Evolutionary conservation across 1,140 invertebrate species (phyloP).

Genomic region (Drosophila nebulosa): DNA sequence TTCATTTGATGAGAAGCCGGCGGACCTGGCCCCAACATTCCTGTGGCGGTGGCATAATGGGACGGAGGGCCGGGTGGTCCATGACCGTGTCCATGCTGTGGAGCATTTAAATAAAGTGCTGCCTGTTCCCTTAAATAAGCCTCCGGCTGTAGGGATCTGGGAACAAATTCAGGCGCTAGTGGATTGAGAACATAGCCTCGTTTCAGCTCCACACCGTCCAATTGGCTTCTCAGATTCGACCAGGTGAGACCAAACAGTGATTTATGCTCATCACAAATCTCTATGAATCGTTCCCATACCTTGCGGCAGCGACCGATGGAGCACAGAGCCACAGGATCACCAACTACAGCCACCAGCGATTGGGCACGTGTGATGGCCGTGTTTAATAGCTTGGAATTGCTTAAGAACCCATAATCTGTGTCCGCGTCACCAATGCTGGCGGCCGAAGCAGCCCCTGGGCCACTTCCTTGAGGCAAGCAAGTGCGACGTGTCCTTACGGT

Average conservation of each 20-base stretch:
- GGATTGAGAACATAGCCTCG: slow-evolving; percentile 91
- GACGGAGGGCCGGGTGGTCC: slow-evolving; percentile 50
- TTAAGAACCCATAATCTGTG: slow-evolving; percentile 92
- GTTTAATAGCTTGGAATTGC: slow-evolving; percentile 92
- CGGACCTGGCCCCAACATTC: slow-evolving; percentile 60
- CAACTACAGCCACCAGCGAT: slow-evolving; percentile 92
- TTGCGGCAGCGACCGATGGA: slow-evolving; percentile 92
- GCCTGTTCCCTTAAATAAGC: slow-evolving; percentile 79
- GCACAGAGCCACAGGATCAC: slow-evolving; percentile 92
- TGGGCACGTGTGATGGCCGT: slow-evolving; percentile 93
- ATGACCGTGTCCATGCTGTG: slow-evolving; percentile 43
- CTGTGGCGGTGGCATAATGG: slow-evolving; percentile 46
- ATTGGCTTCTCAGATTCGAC: slow-evolving; percentile 85
- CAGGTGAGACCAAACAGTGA: slow-evolving; percentile 89
- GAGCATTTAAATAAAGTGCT: slow-evolving; percentile 61
- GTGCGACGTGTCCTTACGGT: slow-evolving; percentile 90
- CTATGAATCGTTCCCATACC: slow-evolving; percentile 91
- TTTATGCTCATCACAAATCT: slow-evolving; percentile 88
- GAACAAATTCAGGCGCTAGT: slow-evolving; percentile 90
- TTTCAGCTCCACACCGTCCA: slow-evolving; percentile 88
- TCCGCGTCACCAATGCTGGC: slow-evolving; percentile 82
- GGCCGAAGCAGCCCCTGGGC: slow-evolving; percentile 56
- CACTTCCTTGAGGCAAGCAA: slow-evolving; percentile 82
- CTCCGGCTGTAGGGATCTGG: slow-evolving; percentile 83
- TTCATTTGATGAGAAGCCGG: slow-evolving; percentile 63